A percentile compares a stretch with the other conserved stretches of the same genome.
phyloP scores from a whole-genome alignment of 1,140 invertebrate species.

The Drosophila nannoptera region DNA sequence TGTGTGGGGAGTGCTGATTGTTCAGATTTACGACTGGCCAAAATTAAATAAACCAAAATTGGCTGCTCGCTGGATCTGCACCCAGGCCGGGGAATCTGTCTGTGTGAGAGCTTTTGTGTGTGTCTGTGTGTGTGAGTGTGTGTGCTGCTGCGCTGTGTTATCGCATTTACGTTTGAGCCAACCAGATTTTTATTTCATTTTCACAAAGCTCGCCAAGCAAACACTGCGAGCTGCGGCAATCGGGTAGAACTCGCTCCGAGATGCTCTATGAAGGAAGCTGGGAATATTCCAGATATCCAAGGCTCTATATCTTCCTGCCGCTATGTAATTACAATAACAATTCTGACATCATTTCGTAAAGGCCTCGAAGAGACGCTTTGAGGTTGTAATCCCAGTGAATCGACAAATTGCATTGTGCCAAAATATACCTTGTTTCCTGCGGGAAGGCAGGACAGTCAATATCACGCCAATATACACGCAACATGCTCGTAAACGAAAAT shows the following conservation, averaged over 20 bases:
- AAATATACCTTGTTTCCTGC: not conserved
- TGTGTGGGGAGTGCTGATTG: slow-evolving; percentile 42
- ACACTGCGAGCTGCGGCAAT: slow-evolving; percentile 9
- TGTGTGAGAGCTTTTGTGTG: too few relatives aligned
- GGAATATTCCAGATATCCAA: too few relatives aligned
- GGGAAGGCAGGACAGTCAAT: slow-evolving; percentile 1
- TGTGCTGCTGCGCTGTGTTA: slow-evolving; percentile 34
- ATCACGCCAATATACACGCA: not conserved
- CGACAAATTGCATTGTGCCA: slow-evolving; percentile 4
- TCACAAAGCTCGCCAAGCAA: slow-evolving; percentile 43
- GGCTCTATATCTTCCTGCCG: too few relatives aligned
- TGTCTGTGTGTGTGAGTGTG: not conserved
- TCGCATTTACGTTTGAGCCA: slow-evolving; percentile 54
- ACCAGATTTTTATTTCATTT: slow-evolving; percentile 69
- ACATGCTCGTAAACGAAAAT: not conserved
- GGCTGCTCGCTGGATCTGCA: slow-evolving; percentile 7
- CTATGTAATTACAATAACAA: too few relatives aligned
- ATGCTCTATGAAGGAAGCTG: not conserved
- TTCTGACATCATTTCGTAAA: too few relatives aligned
- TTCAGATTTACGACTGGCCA: slow-evolving; percentile 62
- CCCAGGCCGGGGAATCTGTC: too few relatives aligned
- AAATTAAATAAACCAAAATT: slow-evolving; percentile 72
- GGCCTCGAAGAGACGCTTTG: too few relatives aligned
- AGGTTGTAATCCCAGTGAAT: not conserved
- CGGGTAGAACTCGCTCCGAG: not conserved